Evolutionary conservation across 2,888 invertebrate genomes (phyloP).

Genomic region (Tenodera sinensis): DNA sequence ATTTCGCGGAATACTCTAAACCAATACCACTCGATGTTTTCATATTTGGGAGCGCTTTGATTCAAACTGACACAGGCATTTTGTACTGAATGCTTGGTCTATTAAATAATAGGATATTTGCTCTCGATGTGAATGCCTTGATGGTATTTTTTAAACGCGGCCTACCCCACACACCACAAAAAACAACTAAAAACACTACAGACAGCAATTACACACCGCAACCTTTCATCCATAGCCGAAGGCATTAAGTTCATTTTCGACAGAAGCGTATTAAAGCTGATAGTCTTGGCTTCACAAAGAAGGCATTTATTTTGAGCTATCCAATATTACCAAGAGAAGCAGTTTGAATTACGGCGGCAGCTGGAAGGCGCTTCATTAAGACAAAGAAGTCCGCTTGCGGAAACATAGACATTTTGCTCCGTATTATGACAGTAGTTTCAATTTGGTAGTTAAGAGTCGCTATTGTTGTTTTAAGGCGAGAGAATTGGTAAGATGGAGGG

Average conservation of each 20-base stretch:
- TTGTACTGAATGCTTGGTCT: too few species aligned
- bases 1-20: too few species aligned
- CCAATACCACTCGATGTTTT: too few species aligned
- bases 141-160: too few species aligned
- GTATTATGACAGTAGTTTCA: neutral
- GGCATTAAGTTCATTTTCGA: neutral
- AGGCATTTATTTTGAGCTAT: neutral
- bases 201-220: neutral
- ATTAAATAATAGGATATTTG: too few species aligned
- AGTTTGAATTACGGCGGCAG: neutral
- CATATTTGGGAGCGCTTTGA: too few species aligned
- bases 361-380: neutral
- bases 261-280: neutral
- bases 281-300: neutral
- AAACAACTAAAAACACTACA: neutral
- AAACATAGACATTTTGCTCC: neutral
- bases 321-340: neutral
- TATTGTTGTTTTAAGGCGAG: neutral
- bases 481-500: neutral
- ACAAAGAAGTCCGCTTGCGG: neutral
- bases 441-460: neutral
- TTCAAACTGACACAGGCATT: too few species aligned
- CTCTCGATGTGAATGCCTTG: too few species aligned
- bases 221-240: neutral
- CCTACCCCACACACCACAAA: too few species aligned